Percentiles rank a stretch among this genome's conserved stretches.
These are phyloP conservation scores for Eupleurogrammus muticus DNA, from an alignment of 2,797 vertebrate genomes.

Conservation along the genomic window DNA sequence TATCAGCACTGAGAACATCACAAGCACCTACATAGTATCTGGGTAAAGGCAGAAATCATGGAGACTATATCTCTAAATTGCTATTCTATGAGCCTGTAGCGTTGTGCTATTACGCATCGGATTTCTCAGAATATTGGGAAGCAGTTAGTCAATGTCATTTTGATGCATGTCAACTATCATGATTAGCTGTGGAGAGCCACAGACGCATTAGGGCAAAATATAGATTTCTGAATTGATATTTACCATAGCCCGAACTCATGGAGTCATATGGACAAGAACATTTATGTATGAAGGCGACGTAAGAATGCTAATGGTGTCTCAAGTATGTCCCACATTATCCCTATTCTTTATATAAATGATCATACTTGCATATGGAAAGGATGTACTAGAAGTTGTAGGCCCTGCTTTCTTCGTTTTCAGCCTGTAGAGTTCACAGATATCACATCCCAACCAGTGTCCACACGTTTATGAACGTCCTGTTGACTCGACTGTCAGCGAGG, in stretches of 20 bases:
- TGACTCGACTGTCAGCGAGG: constrained; percentile 15
- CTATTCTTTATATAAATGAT: neutral
- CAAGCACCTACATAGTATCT: neutral
- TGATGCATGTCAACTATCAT: neutral
- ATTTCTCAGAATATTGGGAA: neutral
- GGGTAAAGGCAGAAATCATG: neutral
- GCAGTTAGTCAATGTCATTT: neutral
- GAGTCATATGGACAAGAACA: neutral
- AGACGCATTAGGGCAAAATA: constrained; percentile 13
- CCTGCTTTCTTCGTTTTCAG: neutral
- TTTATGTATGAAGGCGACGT: neutral
- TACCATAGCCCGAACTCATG: neutral
- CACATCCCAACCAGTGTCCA: constrained; percentile 13
- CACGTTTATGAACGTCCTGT: neutral
- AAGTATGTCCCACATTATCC: neutral
- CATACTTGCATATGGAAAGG: neutral
- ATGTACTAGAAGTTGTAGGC: neutral
- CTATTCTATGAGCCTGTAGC: neutral
- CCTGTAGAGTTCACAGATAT: constrained; percentile 2
- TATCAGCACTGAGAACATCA: neutral
- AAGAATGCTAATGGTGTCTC: neutral
- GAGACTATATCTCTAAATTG: neutral
- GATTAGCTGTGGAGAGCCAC: constrained; percentile 16
- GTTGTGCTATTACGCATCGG: neutral
- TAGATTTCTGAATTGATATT: constrained; percentile 13